Base-by-base conservation (phyloP, 2,888 invertebrate genomes). In the Stratiomys singularior region DNA sequence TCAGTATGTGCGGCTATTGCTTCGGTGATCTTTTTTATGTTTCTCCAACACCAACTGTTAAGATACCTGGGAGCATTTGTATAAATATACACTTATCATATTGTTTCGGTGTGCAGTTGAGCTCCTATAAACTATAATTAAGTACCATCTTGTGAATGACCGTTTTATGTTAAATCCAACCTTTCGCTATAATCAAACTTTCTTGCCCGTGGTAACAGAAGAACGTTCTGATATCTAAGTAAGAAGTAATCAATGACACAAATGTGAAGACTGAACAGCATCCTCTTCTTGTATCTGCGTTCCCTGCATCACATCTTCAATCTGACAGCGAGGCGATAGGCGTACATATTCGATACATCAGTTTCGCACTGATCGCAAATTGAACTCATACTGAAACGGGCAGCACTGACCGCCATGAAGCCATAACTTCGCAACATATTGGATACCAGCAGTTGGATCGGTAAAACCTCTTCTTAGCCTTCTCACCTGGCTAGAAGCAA, bases 281-380 rank as follows among this genome's bases (percentile, higher is more conserved):
- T 30, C 15, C 7, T 44, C 7, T 67, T 44, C 11, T 21, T 2
- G 18, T 13, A 30, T 30, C 30, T 67, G 67, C 7, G 23, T 56
- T 18, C 28, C 13, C 71, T 25, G 5, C 71, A 11, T 67, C n/a
- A 11, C 46, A 27, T 52, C 56, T 56, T 15, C 30, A 15, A 72
- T 56, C 71, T 27, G 71, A 72, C 56, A 9, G 37, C 37, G 56
- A 23, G 28, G 9, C 52, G 28, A 72, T 47, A 52, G 71, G 71
- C 71, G 56, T 72, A 27, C 56, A 72, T 72, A 72, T 72, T 72
- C 71, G 71, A 72, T 56, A 72, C 56, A 72, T 72, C 71, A 72
- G 56, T 72, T 72, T 56, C 56, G 27, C 56, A 56, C 27, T 72
- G 71, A 72, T 72, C 28, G 25, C 56, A 15, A 37, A 66, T 66